Evolutionary conservation across 2,888 invertebrate species (phyloP).

Genomic region (Plusia festucae): DNA sequence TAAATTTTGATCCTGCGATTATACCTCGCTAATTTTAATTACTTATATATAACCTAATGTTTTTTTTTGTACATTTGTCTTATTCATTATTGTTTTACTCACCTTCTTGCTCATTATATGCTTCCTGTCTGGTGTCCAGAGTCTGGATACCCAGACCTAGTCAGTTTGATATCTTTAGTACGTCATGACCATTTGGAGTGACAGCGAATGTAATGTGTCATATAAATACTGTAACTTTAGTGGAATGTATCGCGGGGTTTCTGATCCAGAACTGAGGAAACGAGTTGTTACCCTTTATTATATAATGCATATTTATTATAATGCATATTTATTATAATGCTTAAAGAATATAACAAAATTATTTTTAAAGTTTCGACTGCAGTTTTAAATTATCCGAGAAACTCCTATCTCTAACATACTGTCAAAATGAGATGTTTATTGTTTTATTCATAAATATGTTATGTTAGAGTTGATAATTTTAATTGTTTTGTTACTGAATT

Average conservation of each 20-base stretch:
- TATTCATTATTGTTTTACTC: too few species aligned
- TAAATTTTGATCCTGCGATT: too few species aligned
- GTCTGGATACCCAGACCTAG: constrained; percentile 22
- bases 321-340: too few species aligned
- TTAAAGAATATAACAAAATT: too few species aligned
- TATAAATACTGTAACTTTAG: constrained; percentile 54
- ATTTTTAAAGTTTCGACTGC: too few species aligned
- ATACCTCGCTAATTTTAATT: too few species aligned
- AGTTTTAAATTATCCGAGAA: too few species aligned
- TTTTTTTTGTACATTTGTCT: too few species aligned
- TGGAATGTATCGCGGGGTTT: constrained; percentile 15
- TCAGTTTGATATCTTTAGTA: constrained; percentile 28
- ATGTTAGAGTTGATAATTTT: neutral
- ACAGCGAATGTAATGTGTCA: constrained; percentile 44
- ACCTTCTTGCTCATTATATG: neutral
- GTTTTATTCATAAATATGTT: neutral
- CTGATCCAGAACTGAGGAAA: neutral
- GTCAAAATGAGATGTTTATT: too few species aligned
- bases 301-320: too few species aligned
- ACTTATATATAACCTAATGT: too few species aligned
- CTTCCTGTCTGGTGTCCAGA: neutral
- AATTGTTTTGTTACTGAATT: neutral
- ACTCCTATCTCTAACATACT: too few species aligned
- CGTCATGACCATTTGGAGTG: constrained; percentile 32
- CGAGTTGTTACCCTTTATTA: neutral